Percentiles rank a stretch among this genome's conserved stretches.
Evolutionary conservation across 2,797 vertebrate species (phyloP).

Genomic region (Typhlichthys eigenmanni): DNA sequence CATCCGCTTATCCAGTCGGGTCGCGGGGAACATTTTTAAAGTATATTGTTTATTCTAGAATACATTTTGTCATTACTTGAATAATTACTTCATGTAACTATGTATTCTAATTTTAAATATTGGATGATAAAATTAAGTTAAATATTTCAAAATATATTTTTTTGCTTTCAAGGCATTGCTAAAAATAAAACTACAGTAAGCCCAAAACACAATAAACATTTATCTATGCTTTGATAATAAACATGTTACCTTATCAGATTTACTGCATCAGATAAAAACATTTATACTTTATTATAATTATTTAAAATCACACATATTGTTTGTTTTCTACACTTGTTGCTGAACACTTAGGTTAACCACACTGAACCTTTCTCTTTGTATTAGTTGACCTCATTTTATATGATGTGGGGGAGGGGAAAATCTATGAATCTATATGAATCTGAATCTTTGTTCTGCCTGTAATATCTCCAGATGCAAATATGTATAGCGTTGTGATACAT

Average conservation of each 20-base stretch:
- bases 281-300: conserved; percentile 13
- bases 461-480: conserved; percentile 58
- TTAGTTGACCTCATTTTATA: conserved; percentile 68
- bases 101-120: conserved; percentile 30
- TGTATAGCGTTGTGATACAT: conserved; percentile 39
- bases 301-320: conserved; percentile 14
- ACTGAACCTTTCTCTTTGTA: conserved; percentile 35
- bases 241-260: conserved; percentile 19
- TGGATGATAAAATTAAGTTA: background rate
- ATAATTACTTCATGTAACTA: conserved; percentile 42
- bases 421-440: conserved; percentile 52
- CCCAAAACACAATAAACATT: too few species aligned
- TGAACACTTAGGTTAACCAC: conserved; percentile 44
- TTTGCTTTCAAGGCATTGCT: background rate
- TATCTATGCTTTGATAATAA: background rate
- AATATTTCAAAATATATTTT: too few species aligned
- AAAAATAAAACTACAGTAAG: background rate
- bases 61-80: conserved; percentile 60
- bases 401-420: conserved; percentile 52
- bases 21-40: background rate
- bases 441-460: conserved; percentile 41
- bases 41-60: conserved; percentile 32
- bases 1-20: too few species aligned
- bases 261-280: conserved; percentile 21
- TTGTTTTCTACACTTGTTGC: conserved; percentile 30